phyloP scores from a whole-genome alignment of 2,888 invertebrate species.

The Cosmorhoe ocellata region DNA sequence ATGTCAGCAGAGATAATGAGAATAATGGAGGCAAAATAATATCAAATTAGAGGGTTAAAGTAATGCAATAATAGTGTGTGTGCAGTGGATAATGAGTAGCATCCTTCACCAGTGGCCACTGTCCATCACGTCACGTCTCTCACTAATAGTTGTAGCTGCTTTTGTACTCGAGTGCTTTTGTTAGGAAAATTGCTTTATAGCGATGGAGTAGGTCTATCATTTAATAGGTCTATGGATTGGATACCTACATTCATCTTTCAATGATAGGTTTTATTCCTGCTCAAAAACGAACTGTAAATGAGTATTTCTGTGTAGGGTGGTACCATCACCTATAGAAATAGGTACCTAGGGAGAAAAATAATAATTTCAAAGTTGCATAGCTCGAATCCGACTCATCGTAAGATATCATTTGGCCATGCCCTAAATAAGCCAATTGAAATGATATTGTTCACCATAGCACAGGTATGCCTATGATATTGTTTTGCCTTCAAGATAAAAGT shows the following conservation, averaged over 20 bases:
- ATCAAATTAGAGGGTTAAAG: conserved; percentile 76
- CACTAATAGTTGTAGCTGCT: conserved; percentile 31
- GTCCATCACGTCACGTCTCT: conserved; percentile 31
- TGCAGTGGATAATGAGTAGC: conserved; percentile 58
- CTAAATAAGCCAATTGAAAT: conserved; percentile 47
- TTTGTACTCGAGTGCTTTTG: conserved; percentile 37
- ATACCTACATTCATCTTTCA: too few relatives aligned
- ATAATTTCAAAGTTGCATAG: not conserved
- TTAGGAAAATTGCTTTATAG: conserved; percentile 39
- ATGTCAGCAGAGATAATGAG: conserved; percentile 75
- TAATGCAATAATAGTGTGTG: conserved; percentile 70
- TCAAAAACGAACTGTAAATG: not conserved
- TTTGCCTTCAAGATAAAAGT: conserved; percentile 44
- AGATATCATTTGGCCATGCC: conserved; percentile 57
- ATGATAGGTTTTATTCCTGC: not conserved
- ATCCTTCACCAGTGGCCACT: conserved; percentile 58
- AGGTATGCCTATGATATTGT: conserved; percentile 40
- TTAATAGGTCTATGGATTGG: not conserved
- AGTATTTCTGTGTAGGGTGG: too few relatives aligned
- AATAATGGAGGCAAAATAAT: conserved; percentile 78
- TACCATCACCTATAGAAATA: too few relatives aligned
- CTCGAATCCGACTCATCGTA: conserved; percentile 1
- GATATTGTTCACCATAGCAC: conserved; percentile 36
- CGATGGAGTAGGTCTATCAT: conserved; percentile 8
- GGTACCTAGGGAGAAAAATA: too few relatives aligned